phyloP scores from a whole-genome alignment of 2,797 vertebrate genomes.

The Lutjanus campechanus region DNA sequence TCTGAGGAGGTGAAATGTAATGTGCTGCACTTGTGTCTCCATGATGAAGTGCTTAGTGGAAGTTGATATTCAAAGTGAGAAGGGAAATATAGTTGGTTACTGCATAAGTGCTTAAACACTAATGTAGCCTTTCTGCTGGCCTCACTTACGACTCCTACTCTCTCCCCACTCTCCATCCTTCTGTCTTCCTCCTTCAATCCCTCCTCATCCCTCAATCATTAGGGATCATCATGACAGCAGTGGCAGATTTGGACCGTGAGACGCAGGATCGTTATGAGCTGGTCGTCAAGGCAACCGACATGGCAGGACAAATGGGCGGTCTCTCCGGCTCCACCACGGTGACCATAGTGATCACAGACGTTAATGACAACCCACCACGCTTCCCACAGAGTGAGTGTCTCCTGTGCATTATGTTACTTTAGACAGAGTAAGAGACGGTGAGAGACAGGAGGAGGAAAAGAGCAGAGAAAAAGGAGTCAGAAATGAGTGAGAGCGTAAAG shows the following conservation, averaged over 20 bases:
- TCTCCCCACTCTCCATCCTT: neutral
- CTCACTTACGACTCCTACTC: conserved; percentile 35
- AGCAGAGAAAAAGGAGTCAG: neutral
- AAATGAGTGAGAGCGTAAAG: conserved; percentile 4
- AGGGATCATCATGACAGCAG: conserved; percentile 96
- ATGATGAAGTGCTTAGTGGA: conserved; percentile 57
- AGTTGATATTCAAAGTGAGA: conserved; percentile 53
- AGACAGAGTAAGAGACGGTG: conserved; percentile 5
- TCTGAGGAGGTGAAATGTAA: conserved; percentile 60
- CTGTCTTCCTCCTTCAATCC: conserved; percentile 29
- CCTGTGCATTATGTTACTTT: conserved; percentile 31
- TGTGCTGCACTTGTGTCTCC: conserved; percentile 55
- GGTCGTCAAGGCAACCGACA: conserved; percentile 98
- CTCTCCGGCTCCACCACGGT: conserved; percentile 98
- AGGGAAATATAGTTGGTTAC: conserved; percentile 38
- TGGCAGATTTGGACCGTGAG: conserved; percentile 97
- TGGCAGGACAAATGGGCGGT: conserved; percentile 98
- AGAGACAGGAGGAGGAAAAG: neutral
- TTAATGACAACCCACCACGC: conserved; percentile 97
- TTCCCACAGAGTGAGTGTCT: conserved; percentile 95
- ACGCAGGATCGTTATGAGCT: conserved; percentile 97
- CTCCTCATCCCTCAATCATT: conserved; percentile 57
- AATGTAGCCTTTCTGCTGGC: conserved; percentile 60
- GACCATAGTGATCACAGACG: conserved; percentile 98
- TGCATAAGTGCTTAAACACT: conserved; percentile 43